Conservation (phyloP, 1,140 invertebrate species). For the Bombus huntii region DNA sequence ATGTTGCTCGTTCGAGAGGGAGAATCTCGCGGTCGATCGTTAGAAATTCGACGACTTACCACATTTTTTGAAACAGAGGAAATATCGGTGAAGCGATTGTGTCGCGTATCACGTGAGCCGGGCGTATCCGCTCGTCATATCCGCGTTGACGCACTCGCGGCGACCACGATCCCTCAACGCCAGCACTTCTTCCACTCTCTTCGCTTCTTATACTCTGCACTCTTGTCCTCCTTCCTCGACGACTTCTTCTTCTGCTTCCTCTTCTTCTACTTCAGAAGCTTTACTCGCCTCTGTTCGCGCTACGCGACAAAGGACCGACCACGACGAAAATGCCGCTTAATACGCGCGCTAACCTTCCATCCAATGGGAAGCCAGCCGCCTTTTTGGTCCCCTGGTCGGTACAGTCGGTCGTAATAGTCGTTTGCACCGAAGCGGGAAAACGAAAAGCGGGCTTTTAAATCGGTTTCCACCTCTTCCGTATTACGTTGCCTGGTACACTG, state of each 20-base stretch:
- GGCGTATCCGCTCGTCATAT: slow-evolving; percentile 75
- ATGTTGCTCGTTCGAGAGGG: not conserved
- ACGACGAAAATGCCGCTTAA: not conserved
- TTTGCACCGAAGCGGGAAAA: not conserved
- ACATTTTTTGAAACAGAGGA: slow-evolving; percentile 58
- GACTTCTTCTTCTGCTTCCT: no score
- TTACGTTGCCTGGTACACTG: not conserved
- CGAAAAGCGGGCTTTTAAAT: not conserved
- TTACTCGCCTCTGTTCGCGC: not conserved
- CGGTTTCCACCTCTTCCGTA: not conserved
- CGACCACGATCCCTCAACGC: slow-evolving; percentile 23
- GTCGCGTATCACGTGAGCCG: slow-evolving; percentile 73
- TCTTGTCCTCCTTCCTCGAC: no score
- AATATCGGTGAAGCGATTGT: slow-evolving; percentile 34
- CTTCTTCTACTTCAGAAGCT: not conserved
- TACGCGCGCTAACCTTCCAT: not conserved
- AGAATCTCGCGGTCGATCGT: not conserved
- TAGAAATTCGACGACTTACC: slow-evolving; percentile 51
- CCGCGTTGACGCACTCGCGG: slow-evolving; percentile 61
- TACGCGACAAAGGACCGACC: not conserved
- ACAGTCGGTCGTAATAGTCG: not conserved
- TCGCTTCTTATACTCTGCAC: not conserved
- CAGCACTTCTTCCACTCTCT: not conserved
- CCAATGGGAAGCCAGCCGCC: not conserved
- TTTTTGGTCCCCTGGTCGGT: not conserved